These are phyloP conservation scores for Calliphora vomitoria DNA, from an alignment of 2,888 invertebrate species.

Conservation along the genomic window DNA sequence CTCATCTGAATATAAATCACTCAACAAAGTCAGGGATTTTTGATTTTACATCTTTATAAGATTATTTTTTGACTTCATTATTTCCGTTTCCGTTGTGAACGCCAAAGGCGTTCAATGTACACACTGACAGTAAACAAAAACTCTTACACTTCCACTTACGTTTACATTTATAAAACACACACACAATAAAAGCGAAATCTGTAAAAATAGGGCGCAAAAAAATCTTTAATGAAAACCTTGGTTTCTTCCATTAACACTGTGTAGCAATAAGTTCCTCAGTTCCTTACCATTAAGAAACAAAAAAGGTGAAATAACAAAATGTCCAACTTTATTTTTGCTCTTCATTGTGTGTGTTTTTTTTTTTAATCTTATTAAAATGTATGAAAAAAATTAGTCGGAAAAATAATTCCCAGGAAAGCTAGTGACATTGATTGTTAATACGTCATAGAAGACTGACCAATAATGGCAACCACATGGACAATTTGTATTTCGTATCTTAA, in stretches of 20 bases:
- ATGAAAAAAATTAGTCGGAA: conserved; percentile 2
- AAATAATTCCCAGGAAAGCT: neutral
- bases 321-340: neutral
- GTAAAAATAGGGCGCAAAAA: neutral
- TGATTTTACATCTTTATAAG: conserved; percentile 25
- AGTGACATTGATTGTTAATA: neutral
- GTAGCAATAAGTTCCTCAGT: neutral
- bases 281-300: neutral
- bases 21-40: conserved; percentile 7
- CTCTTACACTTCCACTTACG: neutral
- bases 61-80: conserved; percentile 52
- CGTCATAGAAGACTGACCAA: neutral
- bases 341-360: neutral
- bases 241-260: conserved; percentile 5
- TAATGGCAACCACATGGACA: conserved; percentile 16
- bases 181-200: neutral
- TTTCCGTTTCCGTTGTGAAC: conserved; percentile 41
- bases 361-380: conserved; percentile 46
- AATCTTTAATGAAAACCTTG: neutral
- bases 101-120: conserved; percentile 2
- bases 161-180: neutral
- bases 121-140: neutral
- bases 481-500: neutral
- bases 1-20: conserved; percentile 5
- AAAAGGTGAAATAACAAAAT: neutral